Base-by-base conservation (phyloP, 2,797 vertebrate species). In the Hemibagrus guttatus region DNA sequence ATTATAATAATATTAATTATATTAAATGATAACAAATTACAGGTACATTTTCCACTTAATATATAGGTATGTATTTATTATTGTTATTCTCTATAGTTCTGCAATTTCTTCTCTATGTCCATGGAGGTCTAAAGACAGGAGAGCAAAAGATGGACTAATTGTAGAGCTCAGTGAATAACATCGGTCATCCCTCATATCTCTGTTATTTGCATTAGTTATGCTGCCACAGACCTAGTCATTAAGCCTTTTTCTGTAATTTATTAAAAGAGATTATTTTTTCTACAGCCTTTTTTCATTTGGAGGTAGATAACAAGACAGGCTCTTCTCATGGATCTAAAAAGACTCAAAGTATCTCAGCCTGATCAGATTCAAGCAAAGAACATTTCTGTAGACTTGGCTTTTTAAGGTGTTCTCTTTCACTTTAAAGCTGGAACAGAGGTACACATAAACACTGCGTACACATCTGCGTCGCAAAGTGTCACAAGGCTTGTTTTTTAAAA, bases 211-310 rank as follows among this genome's bases (percentile, higher is more conserved):
- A 61, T 35, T 26, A 61, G 35, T 61, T 21, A 4, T 86, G 89
- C 86, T 61, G n/a, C 81, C 74, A 83, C 58, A 35, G 93, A 90
- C 91, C 90, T 92, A 91, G 94, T 94, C 90, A 95, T 95, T 94
- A 95, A 90, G 4, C 58, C 54, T 23, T 1, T 58, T 9, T 31
- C 17, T 35, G 17, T 12, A 78, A 92, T 93, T 95, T 90, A 94
- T 95, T 93, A 94, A 88, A 49, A 81, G 35, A 39, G 83, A 87
- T 84, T 84, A 90, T 90, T 82, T 85, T 56, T 89, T 87, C 89
- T 89, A 75, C 84, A 81, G 61, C 87, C 87, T 91, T 91, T 89
- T 59, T 90, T 19, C 88, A 56, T 89, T 89, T 87, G 56, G 52
- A 85, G 31, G 17, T 56, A 3, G 63, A 59, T 64, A 89, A 81